Percentiles rank a stretch among this genome's conserved stretches.
These are phyloP conservation scores for Podargus strigoides DNA, from an alignment of 2,797 vertebrate genomes.

Conservation along the genomic window DNA sequence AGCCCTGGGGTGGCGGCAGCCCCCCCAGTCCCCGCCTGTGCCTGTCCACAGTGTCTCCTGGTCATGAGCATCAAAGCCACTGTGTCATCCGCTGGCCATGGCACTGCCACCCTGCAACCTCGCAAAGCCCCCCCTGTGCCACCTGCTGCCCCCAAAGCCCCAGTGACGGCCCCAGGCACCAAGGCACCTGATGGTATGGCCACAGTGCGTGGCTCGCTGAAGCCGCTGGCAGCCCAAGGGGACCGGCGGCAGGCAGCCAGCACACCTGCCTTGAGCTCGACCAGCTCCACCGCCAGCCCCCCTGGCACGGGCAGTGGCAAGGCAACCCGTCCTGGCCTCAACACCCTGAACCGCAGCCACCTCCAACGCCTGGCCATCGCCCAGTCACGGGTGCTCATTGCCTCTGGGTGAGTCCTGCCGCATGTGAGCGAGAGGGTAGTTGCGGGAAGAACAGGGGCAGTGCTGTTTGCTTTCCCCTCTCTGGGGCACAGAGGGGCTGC, in stretches of 20 bases:
- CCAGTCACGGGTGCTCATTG: slow-evolving; percentile 91
- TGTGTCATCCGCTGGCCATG: neutral
- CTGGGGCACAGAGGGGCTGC: neutral
- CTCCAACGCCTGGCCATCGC: slow-evolving; percentile 90
- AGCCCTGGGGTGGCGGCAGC: slow-evolving; percentile 50
- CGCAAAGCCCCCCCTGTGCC: slow-evolving; percentile 65
- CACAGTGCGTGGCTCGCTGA: slow-evolving; percentile 41
- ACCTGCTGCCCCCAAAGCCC: neutral
- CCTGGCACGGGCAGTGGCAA: slow-evolving; percentile 44
- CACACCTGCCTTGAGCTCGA: neutral
- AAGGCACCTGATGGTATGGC: neutral
- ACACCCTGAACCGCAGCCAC: slow-evolving; percentile 84
- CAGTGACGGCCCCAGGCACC: slow-evolving; percentile 59
- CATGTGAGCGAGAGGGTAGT: accelerated
- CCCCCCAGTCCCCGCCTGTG: slow-evolving; percentile 70
- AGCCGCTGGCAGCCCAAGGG: slow-evolving; percentile 70
- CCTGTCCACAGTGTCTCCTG: slow-evolving; percentile 91
- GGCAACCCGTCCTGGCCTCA: slow-evolving; percentile 76
- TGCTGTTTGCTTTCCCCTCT: accelerated
- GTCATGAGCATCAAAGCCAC: slow-evolving; percentile 88
- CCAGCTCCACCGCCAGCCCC: slow-evolving; percentile 62
- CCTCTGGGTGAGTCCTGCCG: slow-evolving; percentile 83
- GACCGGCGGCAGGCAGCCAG: slow-evolving; percentile 60
- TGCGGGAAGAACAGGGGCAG: accelerated
- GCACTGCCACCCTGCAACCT: slow-evolving; percentile 10